Conservation (phyloP, 2,888 invertebrate species). For the Antheraea yamamai region DNA sequence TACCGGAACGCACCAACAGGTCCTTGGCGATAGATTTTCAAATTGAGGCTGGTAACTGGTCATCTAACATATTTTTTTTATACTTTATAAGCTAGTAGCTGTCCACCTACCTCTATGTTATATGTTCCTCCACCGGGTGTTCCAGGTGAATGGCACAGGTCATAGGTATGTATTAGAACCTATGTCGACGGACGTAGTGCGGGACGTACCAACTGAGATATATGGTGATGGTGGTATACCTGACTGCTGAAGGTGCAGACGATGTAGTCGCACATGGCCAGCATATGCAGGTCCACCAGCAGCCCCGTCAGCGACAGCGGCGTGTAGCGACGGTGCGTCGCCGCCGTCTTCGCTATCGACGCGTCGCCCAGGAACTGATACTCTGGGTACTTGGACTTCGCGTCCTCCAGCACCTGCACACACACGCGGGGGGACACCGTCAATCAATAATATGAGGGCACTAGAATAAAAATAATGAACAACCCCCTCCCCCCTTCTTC, state of each 20-base stretch:
- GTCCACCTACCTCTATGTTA: too few relatives aligned
- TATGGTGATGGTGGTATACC: constrained; percentile 68
- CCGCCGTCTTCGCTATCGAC: constrained; percentile 93
- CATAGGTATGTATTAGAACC: too few relatives aligned
- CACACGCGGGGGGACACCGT: too few relatives aligned
- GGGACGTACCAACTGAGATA: neutral
- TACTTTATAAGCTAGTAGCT: too few relatives aligned
- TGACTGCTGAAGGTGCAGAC: constrained; percentile 99
- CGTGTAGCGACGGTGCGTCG: constrained; percentile 94
- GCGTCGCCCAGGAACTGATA: constrained; percentile 96
- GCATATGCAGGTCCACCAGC: constrained; percentile 94
- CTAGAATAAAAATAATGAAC: neutral
- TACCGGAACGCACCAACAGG: too few relatives aligned
- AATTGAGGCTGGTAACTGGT: too few relatives aligned
- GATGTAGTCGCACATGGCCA: constrained; percentile 93
- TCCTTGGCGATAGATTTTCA: too few relatives aligned
- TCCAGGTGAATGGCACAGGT: too few relatives aligned
- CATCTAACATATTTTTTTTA: too few relatives aligned
- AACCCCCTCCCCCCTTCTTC: too few relatives aligned
- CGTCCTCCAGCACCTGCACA: constrained; percentile 84
- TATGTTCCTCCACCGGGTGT: too few relatives aligned
- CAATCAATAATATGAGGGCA: neutral
- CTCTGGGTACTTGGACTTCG: constrained; percentile 88
- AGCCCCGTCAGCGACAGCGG: constrained; percentile 95
- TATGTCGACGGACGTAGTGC: neutral